Conservation (phyloP, 2,113 vertebrate species). For the Cinclus mexicanus region DNA sequence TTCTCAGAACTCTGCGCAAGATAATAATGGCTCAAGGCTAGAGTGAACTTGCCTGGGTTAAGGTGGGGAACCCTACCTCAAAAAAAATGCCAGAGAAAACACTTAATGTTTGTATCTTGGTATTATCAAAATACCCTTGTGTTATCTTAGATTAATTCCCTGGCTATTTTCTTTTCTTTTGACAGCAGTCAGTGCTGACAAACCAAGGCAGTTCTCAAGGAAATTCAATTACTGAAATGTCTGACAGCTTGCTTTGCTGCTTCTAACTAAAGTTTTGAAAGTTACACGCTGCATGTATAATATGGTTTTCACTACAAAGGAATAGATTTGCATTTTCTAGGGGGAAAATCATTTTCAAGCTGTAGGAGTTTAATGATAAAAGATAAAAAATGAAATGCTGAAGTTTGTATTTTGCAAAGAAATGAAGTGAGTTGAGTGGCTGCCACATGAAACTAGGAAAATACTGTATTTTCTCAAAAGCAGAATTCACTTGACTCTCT, state of each 20-base stretch:
- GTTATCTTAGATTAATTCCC: constrained; percentile 73
- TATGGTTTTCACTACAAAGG: constrained; percentile 62
- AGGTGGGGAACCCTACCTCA: neutral
- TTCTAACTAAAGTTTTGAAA: constrained; percentile 74
- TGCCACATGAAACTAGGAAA: constrained; percentile 65
- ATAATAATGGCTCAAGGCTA: constrained; percentile 58
- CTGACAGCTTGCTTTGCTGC: constrained; percentile 75
- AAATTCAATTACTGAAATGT: constrained; percentile 79
- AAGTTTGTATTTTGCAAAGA: constrained; percentile 48
- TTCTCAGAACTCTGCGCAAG: constrained; percentile 56
- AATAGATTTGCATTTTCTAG: constrained; percentile 64
- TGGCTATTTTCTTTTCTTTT: constrained; percentile 75
- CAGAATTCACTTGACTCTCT: constrained; percentile 36
- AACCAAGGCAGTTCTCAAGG: constrained; percentile 74
- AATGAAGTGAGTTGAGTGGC: constrained; percentile 58
- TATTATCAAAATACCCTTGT: constrained; percentile 68
- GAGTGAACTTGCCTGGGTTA: neutral
- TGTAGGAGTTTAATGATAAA: constrained; percentile 61
- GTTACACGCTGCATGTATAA: constrained; percentile 66
- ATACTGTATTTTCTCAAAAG: constrained; percentile 58
- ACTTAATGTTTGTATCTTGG: constrained; percentile 50
- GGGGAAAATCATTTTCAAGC: constrained; percentile 60
- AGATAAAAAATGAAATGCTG: constrained; percentile 53
- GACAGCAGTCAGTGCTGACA: constrained; percentile 77
- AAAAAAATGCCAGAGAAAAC: constrained; percentile 51